Evolutionary conservation across 2,113 vertebrate genomes (phyloP), one percentile per base, ranked within the genome.

Genomic region (Atherinomorus stipes): DNA sequence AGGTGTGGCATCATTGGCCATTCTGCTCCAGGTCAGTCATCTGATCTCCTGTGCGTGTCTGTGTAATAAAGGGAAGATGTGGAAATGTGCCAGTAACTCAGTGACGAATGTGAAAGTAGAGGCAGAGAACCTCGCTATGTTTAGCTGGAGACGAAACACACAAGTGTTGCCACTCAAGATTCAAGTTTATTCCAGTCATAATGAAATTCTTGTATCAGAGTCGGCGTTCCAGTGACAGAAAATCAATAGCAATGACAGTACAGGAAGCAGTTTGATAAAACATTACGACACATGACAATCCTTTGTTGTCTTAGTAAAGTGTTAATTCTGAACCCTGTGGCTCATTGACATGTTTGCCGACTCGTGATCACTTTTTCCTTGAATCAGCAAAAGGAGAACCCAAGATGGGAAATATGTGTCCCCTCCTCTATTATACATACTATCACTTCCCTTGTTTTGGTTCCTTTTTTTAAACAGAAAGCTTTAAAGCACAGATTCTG

Each of bases 391-490:
- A 66, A 31, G 19, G 4, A 45, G 37, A 64, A 58, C 9, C 11
- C 11, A 3, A 34, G 0, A 56, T 37, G 13, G 16, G 7, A 15
- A 3, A 51, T 44, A 16, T 15, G 25, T 69, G 18, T 42, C 34
- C 21, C 22, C 12, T 40, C n/a, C 9, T 0, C 4, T 0, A 12
- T 56, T 8, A 38, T 22, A 6, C 22, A 16, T 3, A 9, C 21
- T 54, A 49, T 76, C 56, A 79, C 73, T 88, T 89, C 78, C 80
- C 47, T 76, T 44, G 11, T 83, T 85, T 85, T 81, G 44, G 56
- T 87, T 86, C 59, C 78, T 22, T 7, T 6, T 40, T 7, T 5
- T 1, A 47, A 47, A 47, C 44, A 47, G 44, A n/a, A 47, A 47
- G 44, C 18, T 18, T 47, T 18, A 45, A 45, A 45, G 18, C 44